Conservation (phyloP, 2,888 invertebrate species). For the Clistopyga incitator region DNA sequence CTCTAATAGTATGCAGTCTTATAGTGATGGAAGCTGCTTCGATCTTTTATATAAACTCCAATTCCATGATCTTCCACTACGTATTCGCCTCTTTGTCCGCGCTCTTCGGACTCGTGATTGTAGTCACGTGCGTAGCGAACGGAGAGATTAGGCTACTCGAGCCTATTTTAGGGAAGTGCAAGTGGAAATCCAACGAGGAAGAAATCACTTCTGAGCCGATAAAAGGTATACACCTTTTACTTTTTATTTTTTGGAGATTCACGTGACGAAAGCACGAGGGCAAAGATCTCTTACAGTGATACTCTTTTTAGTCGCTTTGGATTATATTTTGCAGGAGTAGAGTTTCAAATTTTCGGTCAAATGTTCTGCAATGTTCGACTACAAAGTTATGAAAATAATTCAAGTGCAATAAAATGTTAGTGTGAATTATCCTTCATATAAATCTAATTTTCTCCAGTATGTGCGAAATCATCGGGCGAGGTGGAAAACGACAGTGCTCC, state of each 20-base stretch:
- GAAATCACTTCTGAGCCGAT: conserved; percentile 80
- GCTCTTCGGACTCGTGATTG: conserved; percentile 74
- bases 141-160: conserved; percentile 77
- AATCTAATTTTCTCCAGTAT: conserved; percentile 82
- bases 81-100: conserved; percentile 86
- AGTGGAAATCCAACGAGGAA: conserved; percentile 75
- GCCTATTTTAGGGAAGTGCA: conserved; percentile 77
- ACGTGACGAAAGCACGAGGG: too few species aligned
- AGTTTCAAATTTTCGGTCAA: too few species aligned
- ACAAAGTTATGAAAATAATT: too few species aligned
- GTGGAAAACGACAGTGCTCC: conserved; percentile 88
- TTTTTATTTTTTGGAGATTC: neutral
- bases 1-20: conserved; percentile 87
- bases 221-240: conserved; percentile 75
- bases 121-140: conserved; percentile 54
- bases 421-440: neutral
- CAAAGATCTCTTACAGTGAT: too few species aligned
- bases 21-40: conserved; percentile 87
- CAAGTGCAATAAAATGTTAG: too few species aligned
- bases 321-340: too few species aligned
- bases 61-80: conserved; percentile 87
- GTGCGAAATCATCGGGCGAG: conserved; percentile 88
- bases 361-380: too few species aligned
- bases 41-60: conserved; percentile 88
- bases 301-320: too few species aligned